A percentile compares a stretch with the other conserved stretches of the same genome.
Evolutionary conservation across 2,888 invertebrate species (phyloP).

Genomic region (Drosophila meridionalis): DNA sequence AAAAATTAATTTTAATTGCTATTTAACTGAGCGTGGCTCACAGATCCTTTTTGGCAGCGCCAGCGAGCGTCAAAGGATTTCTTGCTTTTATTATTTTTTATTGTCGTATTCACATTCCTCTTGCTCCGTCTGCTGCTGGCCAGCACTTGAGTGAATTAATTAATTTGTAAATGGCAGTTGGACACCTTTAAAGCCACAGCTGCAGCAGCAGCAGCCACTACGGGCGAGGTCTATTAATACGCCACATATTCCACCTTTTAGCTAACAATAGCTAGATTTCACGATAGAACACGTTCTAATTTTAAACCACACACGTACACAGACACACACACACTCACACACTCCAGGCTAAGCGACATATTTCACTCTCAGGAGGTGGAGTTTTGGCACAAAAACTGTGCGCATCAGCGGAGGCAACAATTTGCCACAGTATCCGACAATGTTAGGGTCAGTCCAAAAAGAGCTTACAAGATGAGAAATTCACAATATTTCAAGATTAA

Average conservation of each 20-base stretch:
- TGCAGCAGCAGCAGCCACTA: conserved; percentile 3
- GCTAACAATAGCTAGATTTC: conserved; percentile 75
- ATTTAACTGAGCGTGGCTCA: conserved; percentile 69
- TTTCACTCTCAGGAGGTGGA: conserved; percentile 27
- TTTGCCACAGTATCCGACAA: background rate
- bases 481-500: too few relatives aligned
- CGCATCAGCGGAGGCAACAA: background rate
- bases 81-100: conserved; percentile 7
- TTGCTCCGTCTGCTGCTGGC: conserved; percentile 14
- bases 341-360: conserved; percentile 23
- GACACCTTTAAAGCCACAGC: conserved; percentile 34
- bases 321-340: conserved; percentile 21
- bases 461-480: background rate
- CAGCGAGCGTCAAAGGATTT: conserved; percentile 45
- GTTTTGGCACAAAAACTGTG: conserved; percentile 9
- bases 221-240: conserved; percentile 23
- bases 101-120: conserved; percentile 1
- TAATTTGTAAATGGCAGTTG: conserved; percentile 50
- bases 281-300: conserved; percentile 84
- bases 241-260: conserved; percentile 43
- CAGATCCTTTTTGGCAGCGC: conserved; percentile 50
- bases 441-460: background rate
- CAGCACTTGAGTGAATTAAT: conserved; percentile 55
- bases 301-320: conserved; percentile 57
- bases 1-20: conserved; percentile 78